phyloP scores from a whole-genome alignment of 2,888 invertebrate species.

The Branchellion lobata region DNA sequence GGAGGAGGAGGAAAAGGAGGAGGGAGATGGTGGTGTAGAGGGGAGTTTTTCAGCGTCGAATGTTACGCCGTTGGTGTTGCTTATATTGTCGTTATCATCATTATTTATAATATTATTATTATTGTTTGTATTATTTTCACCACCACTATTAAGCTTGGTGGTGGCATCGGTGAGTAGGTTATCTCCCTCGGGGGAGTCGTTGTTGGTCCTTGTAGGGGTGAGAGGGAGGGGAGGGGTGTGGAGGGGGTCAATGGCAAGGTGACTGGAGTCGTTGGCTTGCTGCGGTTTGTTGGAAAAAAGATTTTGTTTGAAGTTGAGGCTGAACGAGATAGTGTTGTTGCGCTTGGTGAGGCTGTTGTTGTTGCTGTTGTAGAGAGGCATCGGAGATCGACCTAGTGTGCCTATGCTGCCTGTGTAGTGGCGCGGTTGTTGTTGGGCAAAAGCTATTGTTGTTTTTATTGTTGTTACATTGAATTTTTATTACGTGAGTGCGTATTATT shows the following conservation, averaged over 20 bases:
- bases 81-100: background rate
- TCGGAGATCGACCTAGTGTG: constrained; percentile 14
- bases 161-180: too few species aligned
- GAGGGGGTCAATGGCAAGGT: background rate
- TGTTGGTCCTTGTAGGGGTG: background rate
- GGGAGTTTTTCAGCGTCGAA: background rate
- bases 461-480: too few species aligned
- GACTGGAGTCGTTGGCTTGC: background rate
- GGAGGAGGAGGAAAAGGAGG: constrained; percentile 31
- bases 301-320: background rate
- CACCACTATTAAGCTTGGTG: too few species aligned
- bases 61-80: constrained; percentile 13
- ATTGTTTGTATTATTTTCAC: too few species aligned
- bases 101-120: too few species aligned
- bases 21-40: constrained; percentile 22
- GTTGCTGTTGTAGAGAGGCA: constrained; percentile 37
- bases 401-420: background rate
- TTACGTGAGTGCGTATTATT: too few species aligned
- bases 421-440: too few species aligned
- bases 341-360: background rate
- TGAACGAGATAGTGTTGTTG: background rate
- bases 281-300: background rate
- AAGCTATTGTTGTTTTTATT: too few species aligned
- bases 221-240: too few species aligned
- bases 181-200: background rate